Evolutionary conservation across 2,797 vertebrate species (phyloP).

Genomic region (Dryobates pubescens): DNA sequence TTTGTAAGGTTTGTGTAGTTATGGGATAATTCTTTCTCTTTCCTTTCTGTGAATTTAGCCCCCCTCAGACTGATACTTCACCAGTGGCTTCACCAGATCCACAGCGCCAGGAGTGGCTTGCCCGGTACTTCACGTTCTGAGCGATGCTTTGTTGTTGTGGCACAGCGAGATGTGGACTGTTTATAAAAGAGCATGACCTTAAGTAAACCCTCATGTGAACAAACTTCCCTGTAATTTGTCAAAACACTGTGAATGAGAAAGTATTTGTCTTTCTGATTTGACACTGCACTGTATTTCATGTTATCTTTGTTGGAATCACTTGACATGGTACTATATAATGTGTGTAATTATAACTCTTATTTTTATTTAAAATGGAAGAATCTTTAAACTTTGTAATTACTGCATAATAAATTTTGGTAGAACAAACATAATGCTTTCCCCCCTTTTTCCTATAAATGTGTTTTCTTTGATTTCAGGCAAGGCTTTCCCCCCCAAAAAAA

Average conservation of each 20-base stretch:
- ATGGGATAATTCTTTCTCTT: conserved; percentile 60
- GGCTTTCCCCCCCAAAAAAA: background rate
- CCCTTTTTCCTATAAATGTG: conserved; percentile 69
- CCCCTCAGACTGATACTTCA: conserved; percentile 94
- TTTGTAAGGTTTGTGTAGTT: background rate
- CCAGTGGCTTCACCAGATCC: conserved; percentile 89
- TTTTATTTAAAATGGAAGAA: conserved; percentile 88
- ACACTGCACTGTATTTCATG: conserved; percentile 79
- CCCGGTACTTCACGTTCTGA: conserved; percentile 99
- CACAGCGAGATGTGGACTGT: conserved; percentile 75
- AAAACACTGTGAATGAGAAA: conserved; percentile 82
- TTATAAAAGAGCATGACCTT: conserved; percentile 88
- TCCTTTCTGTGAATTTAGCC: conserved; percentile 84
- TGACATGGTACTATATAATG: conserved; percentile 76
- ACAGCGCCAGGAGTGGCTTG: conserved; percentile 98
- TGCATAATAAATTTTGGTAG: conserved; percentile 96
- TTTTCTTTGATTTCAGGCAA: conserved; percentile 67
- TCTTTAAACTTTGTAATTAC: conserved; percentile 93
- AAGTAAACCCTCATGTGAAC: conserved; percentile 70
- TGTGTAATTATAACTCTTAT: conserved; percentile 80
- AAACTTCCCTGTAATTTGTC: conserved; percentile 76
- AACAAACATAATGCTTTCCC: conserved; percentile 76
- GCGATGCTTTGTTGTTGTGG: conserved; percentile 61
- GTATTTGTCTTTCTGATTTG: conserved; percentile 76
- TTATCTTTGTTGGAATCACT: conserved; percentile 76